Evolutionary conservation across 35 echinoderm and acorn worm species (phyloP), one percentile per base, ranked within the genome.

Genomic region (Apostichopus parvimensis): DNA sequence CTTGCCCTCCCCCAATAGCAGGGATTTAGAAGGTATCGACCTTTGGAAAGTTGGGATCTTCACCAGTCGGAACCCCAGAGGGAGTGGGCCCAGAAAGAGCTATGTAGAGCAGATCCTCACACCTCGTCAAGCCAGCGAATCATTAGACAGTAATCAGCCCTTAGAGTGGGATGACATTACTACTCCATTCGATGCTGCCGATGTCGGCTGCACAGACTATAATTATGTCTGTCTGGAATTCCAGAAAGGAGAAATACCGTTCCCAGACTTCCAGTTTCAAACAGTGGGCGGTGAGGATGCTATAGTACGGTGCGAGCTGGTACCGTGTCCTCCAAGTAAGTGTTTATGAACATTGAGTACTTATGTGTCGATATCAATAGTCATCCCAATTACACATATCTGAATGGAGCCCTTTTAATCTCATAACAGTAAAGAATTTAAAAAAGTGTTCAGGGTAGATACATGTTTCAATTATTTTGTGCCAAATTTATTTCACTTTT

Each of bases 211-310:
- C 80, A 56, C 89, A 14, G 94, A 95, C 4, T 94, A 82, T 68
- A 77, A 76, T 15, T 95, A 98, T 62, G 54, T 98, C 11, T 98
- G 96, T 91, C 26, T 93, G 8, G 96, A 98, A 58, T 98, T 95
- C 77, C 82, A 52, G 18, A 94, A 94, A 56, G 96, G 96, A 18
- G 92, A 93, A 10, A 80, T 57, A 65, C 89, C 96, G 10, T 87
- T 64, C n/a, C 92, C 96, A 76, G 92, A 93, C 62, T 98, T 92
- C 94, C 91, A 87, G 60, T 95, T 95, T 73, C 15, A 93, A 58
- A 91, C 93, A 77, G 77, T 89, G 8, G 57, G 57, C 1, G 94
- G 62, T 6, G 87, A 91, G 8, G 73, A 93, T 22, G 80, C 90
- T 9, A 78, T 93, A 24, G 88, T 79, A 10, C 86, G 82, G 14